phyloP scores from a whole-genome alignment of 2,113 vertebrate genomes.

The Ia io region DNA sequence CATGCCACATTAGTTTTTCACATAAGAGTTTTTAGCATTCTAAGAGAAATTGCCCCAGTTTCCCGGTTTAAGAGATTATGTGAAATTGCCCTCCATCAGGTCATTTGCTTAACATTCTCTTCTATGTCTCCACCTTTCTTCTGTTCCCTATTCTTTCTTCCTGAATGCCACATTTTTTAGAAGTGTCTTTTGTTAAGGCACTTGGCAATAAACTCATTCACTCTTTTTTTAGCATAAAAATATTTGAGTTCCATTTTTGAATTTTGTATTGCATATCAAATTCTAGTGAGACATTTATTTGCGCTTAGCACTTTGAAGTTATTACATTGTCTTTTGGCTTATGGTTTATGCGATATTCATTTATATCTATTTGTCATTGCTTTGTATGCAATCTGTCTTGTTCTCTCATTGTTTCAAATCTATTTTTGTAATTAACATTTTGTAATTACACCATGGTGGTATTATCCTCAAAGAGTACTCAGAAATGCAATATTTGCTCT shows the following conservation, averaged over 20 bases:
- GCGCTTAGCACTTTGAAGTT: neutral
- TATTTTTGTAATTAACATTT: neutral
- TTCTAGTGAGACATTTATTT: neutral
- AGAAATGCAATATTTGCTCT: neutral
- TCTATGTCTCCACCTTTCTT: neutral
- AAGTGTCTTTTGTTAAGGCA: neutral
- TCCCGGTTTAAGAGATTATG: neutral
- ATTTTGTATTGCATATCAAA: neutral
- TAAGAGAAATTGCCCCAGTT: neutral
- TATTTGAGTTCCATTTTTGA: neutral
- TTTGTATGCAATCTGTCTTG: neutral
- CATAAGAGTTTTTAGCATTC: neutral
- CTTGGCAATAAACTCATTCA: neutral
- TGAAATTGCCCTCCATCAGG: neutral
- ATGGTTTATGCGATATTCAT: neutral
- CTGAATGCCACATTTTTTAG: neutral
- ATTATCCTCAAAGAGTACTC: neutral
- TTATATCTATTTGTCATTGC: neutral
- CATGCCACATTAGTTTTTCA: neutral
- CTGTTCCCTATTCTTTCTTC: neutral
- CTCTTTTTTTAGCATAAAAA: neutral
- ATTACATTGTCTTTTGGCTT: neutral
- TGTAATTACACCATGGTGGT: neutral
- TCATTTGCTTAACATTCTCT: neutral
- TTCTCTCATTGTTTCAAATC: neutral